Evolutionary conservation across 2,113 vertebrate species (phyloP), one percentile per base, ranked within the genome.

Genomic region (Choloepus hoffmanni): DNA sequence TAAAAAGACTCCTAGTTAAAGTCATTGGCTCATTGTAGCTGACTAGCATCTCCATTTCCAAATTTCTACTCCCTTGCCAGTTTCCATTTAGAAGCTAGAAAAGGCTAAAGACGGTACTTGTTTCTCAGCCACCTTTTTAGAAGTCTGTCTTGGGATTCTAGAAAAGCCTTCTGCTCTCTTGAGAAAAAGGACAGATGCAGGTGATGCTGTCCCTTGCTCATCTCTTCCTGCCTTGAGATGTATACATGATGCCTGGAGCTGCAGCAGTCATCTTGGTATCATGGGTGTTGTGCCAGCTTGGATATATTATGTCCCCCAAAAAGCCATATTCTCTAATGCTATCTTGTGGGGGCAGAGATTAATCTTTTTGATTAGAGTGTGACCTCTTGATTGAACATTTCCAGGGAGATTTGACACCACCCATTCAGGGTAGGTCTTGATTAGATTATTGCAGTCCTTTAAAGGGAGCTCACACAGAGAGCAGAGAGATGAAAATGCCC

Each of bases 41-140:
- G 60, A 81, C 85, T 90, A 21, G n/a, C 48, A 77, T 26, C 74
- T 87, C 26, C 53, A 72, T 87, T 30, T 16, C 60, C 65, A 70
- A 96, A 77, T 94, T 90, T 60, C 43, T 95, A 92, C 67, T 94
- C 77, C 28, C 45, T 88, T 77, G 28, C 28, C 13, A 13, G 9
- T 88, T 26, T 73, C 60, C 77, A 96, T 40, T 73, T 94, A n/a
- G 67, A 97, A 92, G 14, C 43, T 55, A 91, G 63, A 43, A 86
- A 95, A 95, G 28, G 15, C 23, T 84, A 33, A 91, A 73, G 2
- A 45, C 78, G 67, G 6, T 23, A 92, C 36, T 95, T 85, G 21
- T 85, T 70, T 79, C 55, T 93, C 60, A 43, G 36, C 26, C 11
- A 89, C 63, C 45, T 88, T 96, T 89, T 92, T 30, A 94, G 58